These are phyloP conservation scores for Chrysotoxum bicinctum DNA, from an alignment of 2,888 invertebrate genomes.

Conservation along the genomic window DNA sequence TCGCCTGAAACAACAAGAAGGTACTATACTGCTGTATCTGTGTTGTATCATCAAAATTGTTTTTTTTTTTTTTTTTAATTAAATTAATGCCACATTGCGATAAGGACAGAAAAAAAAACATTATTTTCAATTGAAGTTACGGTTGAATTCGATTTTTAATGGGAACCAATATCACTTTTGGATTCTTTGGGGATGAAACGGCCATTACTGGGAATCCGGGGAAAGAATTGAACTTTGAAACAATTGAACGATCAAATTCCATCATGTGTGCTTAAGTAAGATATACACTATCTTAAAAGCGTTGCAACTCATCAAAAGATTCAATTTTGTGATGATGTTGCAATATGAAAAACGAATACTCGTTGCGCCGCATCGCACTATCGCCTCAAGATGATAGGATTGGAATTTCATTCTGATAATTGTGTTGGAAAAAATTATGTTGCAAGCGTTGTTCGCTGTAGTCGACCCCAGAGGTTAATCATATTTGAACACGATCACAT, in stretches of 20 bases:
- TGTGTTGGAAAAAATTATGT: slow-evolving; percentile 72
- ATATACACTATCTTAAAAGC: neutral
- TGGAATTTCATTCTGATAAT: slow-evolving; percentile 71
- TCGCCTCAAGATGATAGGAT: slow-evolving; percentile 46
- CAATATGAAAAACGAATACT: slow-evolving; percentile 21
- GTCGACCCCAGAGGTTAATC: slow-evolving; percentile 69
- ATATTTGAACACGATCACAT: slow-evolving; percentile 67
- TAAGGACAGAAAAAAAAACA: slow-evolving; percentile 52
- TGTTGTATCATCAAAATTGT: neutral
- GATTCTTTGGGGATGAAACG: slow-evolving; percentile 19
- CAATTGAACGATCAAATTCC: slow-evolving; percentile 23
- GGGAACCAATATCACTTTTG: neutral
- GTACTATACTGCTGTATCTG: slow-evolving; percentile 9
- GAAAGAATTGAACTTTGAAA: slow-evolving; percentile 13
- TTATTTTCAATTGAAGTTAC: slow-evolving; percentile 67
- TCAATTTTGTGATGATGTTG: slow-evolving; percentile 31
- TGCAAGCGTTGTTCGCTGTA: slow-evolving; percentile 13
- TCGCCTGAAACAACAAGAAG: slow-evolving; percentile 36
- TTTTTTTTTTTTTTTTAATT: slow-evolving; percentile 30
- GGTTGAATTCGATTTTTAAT: slow-evolving; percentile 63
- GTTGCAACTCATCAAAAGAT: slow-evolving; percentile 46
- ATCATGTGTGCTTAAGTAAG: neutral
- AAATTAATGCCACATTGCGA: slow-evolving; percentile 38
- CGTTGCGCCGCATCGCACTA: slow-evolving; percentile 1
- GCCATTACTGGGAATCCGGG: neutral